Percentiles rank a stretch among this genome's conserved stretches.
Evolutionary conservation across 2,113 vertebrate genomes (phyloP).

Genomic region (Lepus timidus): DNA sequence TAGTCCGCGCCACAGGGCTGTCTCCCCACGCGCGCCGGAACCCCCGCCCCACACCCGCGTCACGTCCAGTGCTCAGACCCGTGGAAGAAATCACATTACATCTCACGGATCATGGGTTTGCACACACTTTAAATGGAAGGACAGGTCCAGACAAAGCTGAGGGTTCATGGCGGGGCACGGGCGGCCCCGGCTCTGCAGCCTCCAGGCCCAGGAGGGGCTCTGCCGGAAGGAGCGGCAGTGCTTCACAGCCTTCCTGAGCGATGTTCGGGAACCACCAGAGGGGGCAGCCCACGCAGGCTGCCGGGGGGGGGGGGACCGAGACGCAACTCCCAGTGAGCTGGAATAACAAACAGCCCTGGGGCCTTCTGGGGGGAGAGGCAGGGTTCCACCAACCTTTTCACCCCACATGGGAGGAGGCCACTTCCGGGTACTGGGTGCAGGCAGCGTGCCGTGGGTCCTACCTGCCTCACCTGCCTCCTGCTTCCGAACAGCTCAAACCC

Average conservation of each 20-base stretch:
- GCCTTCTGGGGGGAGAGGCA: neutral
- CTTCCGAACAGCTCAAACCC: neutral
- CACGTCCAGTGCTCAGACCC: neutral
- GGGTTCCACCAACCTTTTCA: neutral
- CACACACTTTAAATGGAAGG: neutral
- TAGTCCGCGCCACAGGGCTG: neutral
- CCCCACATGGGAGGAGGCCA: neutral
- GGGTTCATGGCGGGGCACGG: neutral
- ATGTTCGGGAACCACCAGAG: neutral
- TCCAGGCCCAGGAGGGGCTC: neutral
- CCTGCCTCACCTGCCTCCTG: fast-evolving
- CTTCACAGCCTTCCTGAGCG: neutral
- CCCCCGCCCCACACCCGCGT: neutral
- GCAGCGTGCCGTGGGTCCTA: fast-evolving
- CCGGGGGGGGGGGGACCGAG: neutral
- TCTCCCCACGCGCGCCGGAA: neutral
- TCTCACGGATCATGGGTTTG: neutral
- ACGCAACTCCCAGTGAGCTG: slow-evolving; percentile 21
- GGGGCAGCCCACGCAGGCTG: neutral
- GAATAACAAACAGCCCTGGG: neutral
- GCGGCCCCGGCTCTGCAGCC: neutral
- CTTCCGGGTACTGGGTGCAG: neutral
- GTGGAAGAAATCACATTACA: neutral
- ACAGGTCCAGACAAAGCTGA: neutral
- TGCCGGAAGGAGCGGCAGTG: fast-evolving